Conservation (phyloP, 1,140 invertebrate genomes). For the Euwallacea fornicatus region DNA sequence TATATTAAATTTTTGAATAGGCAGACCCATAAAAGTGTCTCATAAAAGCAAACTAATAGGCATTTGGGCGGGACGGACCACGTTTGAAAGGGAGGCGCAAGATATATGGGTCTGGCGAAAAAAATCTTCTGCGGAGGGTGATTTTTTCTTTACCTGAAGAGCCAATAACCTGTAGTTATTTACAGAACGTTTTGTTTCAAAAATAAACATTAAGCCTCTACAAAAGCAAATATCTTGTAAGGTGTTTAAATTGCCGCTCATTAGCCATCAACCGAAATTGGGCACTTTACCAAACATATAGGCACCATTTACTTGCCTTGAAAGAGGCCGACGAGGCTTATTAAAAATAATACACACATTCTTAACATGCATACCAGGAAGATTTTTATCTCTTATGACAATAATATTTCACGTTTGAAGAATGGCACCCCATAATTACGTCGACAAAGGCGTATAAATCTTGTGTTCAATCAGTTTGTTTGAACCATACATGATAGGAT, state of each 20-base stretch:
- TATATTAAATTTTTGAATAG: conserved; percentile 30
- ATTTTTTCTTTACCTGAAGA: too few species aligned
- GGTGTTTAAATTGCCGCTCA: too few species aligned
- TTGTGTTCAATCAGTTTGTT: neutral
- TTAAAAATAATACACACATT: conserved; percentile 29
- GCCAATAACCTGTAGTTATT: too few species aligned
- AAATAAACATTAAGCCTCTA: too few species aligned
- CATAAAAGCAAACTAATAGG: conserved; percentile 27
- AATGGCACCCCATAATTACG: conserved; percentile 26
- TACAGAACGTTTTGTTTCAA: too few species aligned
- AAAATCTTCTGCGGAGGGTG: conserved; percentile 16
- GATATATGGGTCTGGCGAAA: conserved; percentile 32
- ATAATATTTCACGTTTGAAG: conserved; percentile 29
- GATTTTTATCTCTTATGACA: conserved; percentile 22
- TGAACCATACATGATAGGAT: too few species aligned
- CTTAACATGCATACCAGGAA: conserved; percentile 24
- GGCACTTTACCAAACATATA: neutral
- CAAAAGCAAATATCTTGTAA: neutral
- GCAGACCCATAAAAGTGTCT: conserved; percentile 24
- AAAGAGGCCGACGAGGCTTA: conserved; percentile 24
- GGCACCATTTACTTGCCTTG: neutral
- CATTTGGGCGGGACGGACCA: conserved; percentile 20
- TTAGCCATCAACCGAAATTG: neutral
- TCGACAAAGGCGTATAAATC: conserved; percentile 29
- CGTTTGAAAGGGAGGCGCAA: conserved; percentile 20